Base-by-base conservation (phyloP, 2,888 invertebrate species). In the Eupithecia subfuscata region DNA sequence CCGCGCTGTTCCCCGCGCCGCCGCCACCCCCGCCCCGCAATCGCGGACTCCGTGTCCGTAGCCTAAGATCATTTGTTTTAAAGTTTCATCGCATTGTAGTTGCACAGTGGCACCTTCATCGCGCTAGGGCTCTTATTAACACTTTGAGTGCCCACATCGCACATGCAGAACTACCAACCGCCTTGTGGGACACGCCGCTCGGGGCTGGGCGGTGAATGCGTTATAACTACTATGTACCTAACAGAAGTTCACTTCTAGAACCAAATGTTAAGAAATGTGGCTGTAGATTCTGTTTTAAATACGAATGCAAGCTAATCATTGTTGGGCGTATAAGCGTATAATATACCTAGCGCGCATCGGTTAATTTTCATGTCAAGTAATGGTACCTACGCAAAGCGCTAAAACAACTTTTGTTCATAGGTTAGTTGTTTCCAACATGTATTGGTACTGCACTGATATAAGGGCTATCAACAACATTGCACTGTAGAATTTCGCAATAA, bases 321-420 rank as follows among this genome's bases (percentile, higher is more conserved):
- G 48, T 18, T 2, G n/a, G 22, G n/a, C n/a, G n/a, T n/a, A n/a
- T n/a, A n/a, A n/a, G 11, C 11, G 56, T 12, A 25, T 22, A 34
- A 4, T 34, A 34, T 34, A 34, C 34, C 56, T 56, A 56, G 12
- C 56, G 22, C 22, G n/a, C n/a, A 52, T 7, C 16, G 52, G 52
- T 56, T 25, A 14, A 25, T 14, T 22, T 60, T 60, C 60, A 22
- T 60, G 25, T 25, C 22, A 22, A 56, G 60, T 60, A 60, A 56
- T 22, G 52, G n/a, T 52, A n/a, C 16, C 34, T 16, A 30, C 34
- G 11, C 18, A 30, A 37, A 18, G 37, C 18, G 65, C 65, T 40
- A 40, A 67, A 37, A 67, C 65, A 67, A 67, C 65, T 67, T 22
- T 65, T 67, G 65, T 37, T 67, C n/a, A n/a, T 67, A 67, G n/a